These are phyloP conservation scores for Cottoperca gobio DNA, from an alignment of 2,797 vertebrate species.

Conservation along the genomic window DNA sequence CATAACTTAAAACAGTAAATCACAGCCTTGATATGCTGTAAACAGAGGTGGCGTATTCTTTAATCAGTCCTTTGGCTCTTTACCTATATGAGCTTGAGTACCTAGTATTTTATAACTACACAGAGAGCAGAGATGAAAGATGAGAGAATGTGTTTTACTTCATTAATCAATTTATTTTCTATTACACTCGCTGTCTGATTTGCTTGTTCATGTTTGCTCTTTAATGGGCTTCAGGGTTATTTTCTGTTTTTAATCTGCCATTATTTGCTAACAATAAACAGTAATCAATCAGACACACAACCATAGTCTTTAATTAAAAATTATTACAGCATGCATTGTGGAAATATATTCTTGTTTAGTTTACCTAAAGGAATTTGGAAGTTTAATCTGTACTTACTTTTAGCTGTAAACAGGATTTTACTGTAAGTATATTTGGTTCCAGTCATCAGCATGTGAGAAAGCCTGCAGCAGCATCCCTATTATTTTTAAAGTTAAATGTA, in stretches of 20 bases:
- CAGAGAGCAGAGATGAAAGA: not conserved
- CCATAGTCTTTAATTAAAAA: conserved; percentile 5
- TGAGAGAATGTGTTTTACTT: not conserved
- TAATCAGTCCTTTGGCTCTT: not conserved
- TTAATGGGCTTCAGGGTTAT: conserved; percentile 3
- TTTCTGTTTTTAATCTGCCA: conserved; percentile 1
- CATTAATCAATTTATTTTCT: not conserved
- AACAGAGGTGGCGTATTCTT: not conserved
- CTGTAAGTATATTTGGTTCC: not conserved
- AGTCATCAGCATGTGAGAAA: conserved; percentile 11
- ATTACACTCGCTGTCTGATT: conserved; percentile 4
- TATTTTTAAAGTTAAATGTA: conserved; percentile 53
- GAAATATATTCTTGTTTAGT: conserved; percentile 9
- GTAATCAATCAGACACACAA: not conserved
- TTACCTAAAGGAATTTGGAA: conserved; percentile 1
- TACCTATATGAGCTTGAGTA: not conserved
- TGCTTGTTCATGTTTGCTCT: not conserved
- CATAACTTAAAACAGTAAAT: not conserved
- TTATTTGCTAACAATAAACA: not conserved
- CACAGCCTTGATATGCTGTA: not conserved
- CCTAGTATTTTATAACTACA: not conserved
- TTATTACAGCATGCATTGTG: conserved; percentile 3
- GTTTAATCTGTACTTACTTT: not conserved
- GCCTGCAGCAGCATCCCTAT: conserved; percentile 16
- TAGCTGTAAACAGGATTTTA: not conserved